Percentiles rank a stretch among this genome's conserved stretches.
Conservation (phyloP, 2,888 invertebrate genomes). For the Drosophila melanosoma region DNA sequence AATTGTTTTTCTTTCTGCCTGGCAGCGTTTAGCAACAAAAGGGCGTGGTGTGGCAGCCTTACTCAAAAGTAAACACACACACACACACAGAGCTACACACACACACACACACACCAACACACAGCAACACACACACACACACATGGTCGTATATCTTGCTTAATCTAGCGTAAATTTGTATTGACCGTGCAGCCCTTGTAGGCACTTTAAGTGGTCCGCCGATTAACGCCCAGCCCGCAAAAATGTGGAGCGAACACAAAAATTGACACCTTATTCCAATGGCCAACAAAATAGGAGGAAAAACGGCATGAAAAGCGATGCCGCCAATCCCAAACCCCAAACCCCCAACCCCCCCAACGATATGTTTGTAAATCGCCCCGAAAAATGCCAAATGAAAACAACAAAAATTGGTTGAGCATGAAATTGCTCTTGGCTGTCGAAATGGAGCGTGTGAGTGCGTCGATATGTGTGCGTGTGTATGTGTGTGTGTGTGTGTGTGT, state of each 20-base stretch:
- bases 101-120: constrained; percentile 3
- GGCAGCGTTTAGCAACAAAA: constrained; percentile 44
- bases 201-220: constrained; percentile 50
- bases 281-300: constrained; percentile 27
- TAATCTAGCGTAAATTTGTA: constrained; percentile 77
- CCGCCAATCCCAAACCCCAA: neutral
- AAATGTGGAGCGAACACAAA: constrained; percentile 57
- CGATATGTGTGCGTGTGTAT: neutral
- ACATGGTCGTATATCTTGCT: constrained; percentile 55
- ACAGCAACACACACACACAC: neutral
- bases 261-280: constrained; percentile 68
- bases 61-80: constrained; percentile 1
- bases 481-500: neutral
- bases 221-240: constrained; percentile 68
- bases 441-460: constrained; percentile 31
- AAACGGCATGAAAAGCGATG: constrained; percentile 36
- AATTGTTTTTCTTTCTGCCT: constrained; percentile 58
- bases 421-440: constrained; percentile 65
- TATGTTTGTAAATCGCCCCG: constrained; percentile 48
- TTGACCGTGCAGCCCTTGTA: constrained; percentile 57
- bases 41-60: constrained; percentile 48
- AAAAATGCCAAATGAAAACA: constrained; percentile 71
- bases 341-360: neutral
- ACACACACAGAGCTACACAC: neutral
- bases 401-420: constrained; percentile 79